phyloP scores from a whole-genome alignment of 2,797 vertebrate genomes.

The Gadopsis bispinosus region DNA sequence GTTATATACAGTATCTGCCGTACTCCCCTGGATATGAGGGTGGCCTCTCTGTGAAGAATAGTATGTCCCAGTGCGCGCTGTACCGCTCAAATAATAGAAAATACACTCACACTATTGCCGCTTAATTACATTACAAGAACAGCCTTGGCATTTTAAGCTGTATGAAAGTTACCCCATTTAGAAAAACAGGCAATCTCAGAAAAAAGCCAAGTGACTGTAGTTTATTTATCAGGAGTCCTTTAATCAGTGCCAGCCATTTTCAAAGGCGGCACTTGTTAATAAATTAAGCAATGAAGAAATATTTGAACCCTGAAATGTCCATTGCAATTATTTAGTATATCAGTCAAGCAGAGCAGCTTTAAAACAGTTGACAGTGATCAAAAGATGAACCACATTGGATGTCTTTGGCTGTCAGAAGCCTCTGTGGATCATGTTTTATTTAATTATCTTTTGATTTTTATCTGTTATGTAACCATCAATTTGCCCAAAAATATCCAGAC shows the following conservation, averaged over 20 bases:
- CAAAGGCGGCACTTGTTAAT: constrained; percentile 48
- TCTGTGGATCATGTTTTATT: constrained; percentile 58
- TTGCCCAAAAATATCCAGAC: constrained; percentile 17
- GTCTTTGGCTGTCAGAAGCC: constrained; percentile 52
- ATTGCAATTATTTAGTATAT: constrained; percentile 49
- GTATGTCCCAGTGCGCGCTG: constrained; percentile 9
- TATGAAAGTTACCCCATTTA: constrained; percentile 48
- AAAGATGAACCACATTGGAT: constrained; percentile 45
- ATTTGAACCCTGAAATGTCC: constrained; percentile 56
- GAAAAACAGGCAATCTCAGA: constrained; percentile 51
- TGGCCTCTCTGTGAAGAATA: constrained; percentile 42
- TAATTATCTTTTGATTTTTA: constrained; percentile 54
- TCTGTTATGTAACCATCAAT: constrained; percentile 41
- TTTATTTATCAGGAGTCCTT: constrained; percentile 53
- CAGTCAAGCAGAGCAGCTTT: constrained; percentile 58
- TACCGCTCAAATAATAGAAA: constrained; percentile 37
- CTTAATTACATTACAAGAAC: constrained; percentile 43
- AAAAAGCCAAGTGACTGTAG: constrained; percentile 46
- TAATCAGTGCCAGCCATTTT: constrained; percentile 42
- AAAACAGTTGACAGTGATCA: constrained; percentile 53
- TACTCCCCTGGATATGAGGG: constrained; percentile 24
- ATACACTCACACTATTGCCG: constrained; percentile 36
- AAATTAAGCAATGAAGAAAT: constrained; percentile 60
- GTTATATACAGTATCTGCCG: constrained; percentile 1
- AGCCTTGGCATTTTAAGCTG: constrained; percentile 37